Conservation (phyloP, 2,113 vertebrate species). For the Myodes glareolus region DNA sequence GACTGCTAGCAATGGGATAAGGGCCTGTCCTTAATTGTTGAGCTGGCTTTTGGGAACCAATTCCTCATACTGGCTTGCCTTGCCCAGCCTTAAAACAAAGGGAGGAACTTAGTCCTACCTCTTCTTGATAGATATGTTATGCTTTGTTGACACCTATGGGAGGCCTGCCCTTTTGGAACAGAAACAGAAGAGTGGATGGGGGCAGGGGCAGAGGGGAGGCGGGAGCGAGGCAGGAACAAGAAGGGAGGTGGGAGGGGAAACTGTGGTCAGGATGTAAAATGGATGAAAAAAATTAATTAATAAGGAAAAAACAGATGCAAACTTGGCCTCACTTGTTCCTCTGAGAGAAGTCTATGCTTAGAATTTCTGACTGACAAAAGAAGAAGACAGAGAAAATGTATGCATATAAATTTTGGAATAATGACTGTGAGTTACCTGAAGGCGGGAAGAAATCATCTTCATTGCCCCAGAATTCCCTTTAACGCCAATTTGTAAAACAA, state of each 20-base stretch:
- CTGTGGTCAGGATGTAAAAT: neutral
- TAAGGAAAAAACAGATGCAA: neutral
- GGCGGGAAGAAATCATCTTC: neutral
- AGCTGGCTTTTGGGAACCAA: too few species aligned
- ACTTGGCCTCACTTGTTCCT: neutral
- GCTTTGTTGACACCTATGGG: too few species aligned
- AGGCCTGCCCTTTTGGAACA: too few species aligned
- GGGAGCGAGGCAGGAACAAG: too few species aligned
- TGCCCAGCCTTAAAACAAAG: too few species aligned
- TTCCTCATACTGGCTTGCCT: too few species aligned
- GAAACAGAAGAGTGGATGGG: too few species aligned
- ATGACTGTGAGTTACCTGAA: neutral
- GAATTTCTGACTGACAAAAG: neutral
- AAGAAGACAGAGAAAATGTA: neutral
- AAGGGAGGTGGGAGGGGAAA: neutral
- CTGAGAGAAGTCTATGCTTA: neutral
- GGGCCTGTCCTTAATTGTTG: too few species aligned
- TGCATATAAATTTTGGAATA: neutral
- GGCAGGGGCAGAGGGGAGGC: too few species aligned
- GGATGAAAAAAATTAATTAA: neutral
- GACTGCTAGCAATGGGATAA: too few species aligned
- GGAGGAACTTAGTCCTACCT: too few species aligned
- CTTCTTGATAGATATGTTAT: too few species aligned
- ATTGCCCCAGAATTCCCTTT: accelerated
- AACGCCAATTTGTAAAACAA: neutral